Evolutionary conservation across 2,113 vertebrate species (phyloP).

Genomic region (Piprites chloris): DNA sequence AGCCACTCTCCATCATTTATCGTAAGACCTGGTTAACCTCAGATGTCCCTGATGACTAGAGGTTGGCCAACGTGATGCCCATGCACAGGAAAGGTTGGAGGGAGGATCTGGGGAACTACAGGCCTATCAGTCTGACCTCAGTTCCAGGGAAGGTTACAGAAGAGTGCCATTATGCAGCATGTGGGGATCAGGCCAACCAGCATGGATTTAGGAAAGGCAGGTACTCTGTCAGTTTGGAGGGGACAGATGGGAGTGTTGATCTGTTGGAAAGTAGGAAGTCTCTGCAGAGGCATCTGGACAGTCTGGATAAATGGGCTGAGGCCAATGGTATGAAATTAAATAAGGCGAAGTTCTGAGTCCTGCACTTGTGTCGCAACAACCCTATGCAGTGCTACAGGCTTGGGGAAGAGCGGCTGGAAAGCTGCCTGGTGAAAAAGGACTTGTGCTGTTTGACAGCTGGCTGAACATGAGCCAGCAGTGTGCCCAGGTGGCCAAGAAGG

Average conservation of each 20-base stretch:
- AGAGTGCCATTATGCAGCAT: neutral
- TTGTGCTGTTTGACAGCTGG: neutral
- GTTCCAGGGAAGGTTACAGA: neutral
- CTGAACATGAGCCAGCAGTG: neutral
- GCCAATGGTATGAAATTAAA: neutral
- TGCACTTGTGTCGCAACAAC: neutral
- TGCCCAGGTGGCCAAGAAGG: neutral
- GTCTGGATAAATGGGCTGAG: neutral
- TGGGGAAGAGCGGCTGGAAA: neutral
- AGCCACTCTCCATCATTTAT: neutral
- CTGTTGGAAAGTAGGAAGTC: neutral
- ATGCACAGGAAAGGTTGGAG: neutral
- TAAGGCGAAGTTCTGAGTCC: neutral
- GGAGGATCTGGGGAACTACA: neutral
- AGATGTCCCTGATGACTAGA: neutral
- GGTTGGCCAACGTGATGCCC: neutral
- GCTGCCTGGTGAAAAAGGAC: neutral
- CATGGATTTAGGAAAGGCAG: neutral
- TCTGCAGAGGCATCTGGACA: neutral
- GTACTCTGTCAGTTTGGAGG: neutral
- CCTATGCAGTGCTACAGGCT: no score
- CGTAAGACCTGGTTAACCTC: neutral
- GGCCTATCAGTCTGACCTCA: neutral
- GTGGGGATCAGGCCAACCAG: neutral
- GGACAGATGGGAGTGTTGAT: neutral